Conservation (phyloP, 1,140 invertebrate genomes). For the Planococcus citri region DNA sequence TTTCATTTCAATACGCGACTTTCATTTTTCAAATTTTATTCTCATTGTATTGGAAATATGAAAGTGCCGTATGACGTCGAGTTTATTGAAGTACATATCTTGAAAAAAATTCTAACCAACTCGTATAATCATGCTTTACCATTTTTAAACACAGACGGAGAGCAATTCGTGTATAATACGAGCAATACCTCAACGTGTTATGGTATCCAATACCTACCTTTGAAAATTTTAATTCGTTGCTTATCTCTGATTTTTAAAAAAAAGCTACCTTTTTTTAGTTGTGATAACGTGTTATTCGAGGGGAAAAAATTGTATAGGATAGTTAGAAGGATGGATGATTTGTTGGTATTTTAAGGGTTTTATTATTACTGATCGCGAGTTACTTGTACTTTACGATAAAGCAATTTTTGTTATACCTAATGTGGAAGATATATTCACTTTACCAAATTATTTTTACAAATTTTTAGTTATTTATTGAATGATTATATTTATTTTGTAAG, state of each 20-base stretch:
- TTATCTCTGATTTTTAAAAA: background rate
- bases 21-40: no score
- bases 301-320: no score
- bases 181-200: background rate
- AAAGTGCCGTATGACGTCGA: no score
- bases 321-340: no score
- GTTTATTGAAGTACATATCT: no score
- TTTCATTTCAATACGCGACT: no score
- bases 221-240: background rate
- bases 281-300: background rate
- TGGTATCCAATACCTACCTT: background rate
- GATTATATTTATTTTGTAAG: background rate
- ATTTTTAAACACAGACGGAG: no score
- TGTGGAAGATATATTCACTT: background rate
- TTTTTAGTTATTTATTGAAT: background rate
- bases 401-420: conserved; percentile 1
- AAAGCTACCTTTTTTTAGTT: background rate
- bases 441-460: background rate
- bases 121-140: no score
- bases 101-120: no score
- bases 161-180: no score
- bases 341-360: background rate
- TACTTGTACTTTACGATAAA: background rate
- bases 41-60: no score
- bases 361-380: background rate